Conservation (phyloP, 1,140 invertebrate genomes). For the Apis dorsata region DNA sequence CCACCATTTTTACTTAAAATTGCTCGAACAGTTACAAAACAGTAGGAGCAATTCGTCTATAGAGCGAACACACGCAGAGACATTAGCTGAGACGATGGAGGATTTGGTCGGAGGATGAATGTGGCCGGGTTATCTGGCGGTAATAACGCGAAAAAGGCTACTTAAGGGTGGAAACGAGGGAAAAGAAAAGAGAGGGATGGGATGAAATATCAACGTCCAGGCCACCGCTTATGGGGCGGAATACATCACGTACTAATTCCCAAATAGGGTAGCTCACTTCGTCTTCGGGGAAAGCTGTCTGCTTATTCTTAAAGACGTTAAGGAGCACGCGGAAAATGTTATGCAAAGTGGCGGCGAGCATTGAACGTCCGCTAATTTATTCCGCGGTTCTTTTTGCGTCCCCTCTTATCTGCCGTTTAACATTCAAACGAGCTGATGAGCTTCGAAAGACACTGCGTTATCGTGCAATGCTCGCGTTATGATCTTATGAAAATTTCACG, state of each 20-base stretch:
- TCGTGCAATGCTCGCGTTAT: not conserved
- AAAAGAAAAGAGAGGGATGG: slow-evolving; percentile 21
- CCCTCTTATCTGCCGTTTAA: slow-evolving; percentile 42
- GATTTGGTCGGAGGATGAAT: slow-evolving; percentile 60
- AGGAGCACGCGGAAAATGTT: slow-evolving; percentile 52
- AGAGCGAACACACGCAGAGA: slow-evolving; percentile 36
- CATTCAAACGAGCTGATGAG: slow-evolving; percentile 47
- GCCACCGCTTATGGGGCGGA: slow-evolving; percentile 62
- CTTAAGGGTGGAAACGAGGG: slow-evolving; percentile 50
- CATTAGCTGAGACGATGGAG: slow-evolving; percentile 61
- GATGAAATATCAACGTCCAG: slow-evolving; percentile 64
- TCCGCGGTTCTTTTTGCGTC: slow-evolving; percentile 31
- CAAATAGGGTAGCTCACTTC: slow-evolving; percentile 60
- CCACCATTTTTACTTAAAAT: no score
- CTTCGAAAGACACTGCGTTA: slow-evolving; percentile 46
- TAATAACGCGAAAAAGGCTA: slow-evolving; percentile 67
- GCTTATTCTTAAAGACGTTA: slow-evolving; percentile 60
- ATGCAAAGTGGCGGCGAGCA: slow-evolving; percentile 56
- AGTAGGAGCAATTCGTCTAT: slow-evolving; percentile 25
- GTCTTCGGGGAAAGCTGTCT: slow-evolving; percentile 62
- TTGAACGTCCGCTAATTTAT: slow-evolving; percentile 61
- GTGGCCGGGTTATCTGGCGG: slow-evolving; percentile 61
- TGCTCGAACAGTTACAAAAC: not conserved
- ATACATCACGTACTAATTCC: slow-evolving; percentile 69
- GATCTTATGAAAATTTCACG: slow-evolving; percentile 37